Evolutionary conservation across 2,113 vertebrate species (phyloP), one percentile per base, ranked within the genome.

Genomic region (Nothocercus nigrocapillus): DNA sequence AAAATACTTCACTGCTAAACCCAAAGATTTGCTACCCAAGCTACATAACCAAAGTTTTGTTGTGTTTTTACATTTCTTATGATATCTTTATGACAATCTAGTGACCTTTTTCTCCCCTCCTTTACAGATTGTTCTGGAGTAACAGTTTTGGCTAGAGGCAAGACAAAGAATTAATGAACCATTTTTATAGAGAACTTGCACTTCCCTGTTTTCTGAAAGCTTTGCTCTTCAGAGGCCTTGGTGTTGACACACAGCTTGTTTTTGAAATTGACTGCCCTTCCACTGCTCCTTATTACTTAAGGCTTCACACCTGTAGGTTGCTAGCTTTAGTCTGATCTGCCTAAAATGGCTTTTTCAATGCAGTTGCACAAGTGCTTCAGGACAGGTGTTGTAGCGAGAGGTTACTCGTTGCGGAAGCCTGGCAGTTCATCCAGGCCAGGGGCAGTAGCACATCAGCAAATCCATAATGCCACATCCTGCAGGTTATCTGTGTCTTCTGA

Each of bases 161-260:
- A 93, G 58, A 63, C 61, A 67, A 76, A 90, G 93, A 97, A 95
- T 94, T 98, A 98, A 97, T 98, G 97, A 98, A 97, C 96, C 83
- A 4, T 85, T 89, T 89, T 93, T 97, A 95, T 77, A 96, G 86
- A 92, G 86, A 59, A 92, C 75, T 95, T 94, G 95, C 94, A 96
- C 85, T 94, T 96, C 82, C n/a, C 87, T 96, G 93, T 97, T 97
- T 67, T 96, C 95, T 98, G 96, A 98, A 98, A 98, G 97, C 97
- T 98, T 98, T 97, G 81, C 81, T 91, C 93, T 97, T 96, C 91
- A 89, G 96, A 96, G 91, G 89, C 95, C 96, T 91, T 90, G 25
- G 58, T 97, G 97, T 97, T 95, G 85, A 95, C 95, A 96, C 80
- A 87, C 76, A 34, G 86, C 63, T 83, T 94, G 82, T 93, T 94